Percentiles rank a stretch among this genome's conserved stretches.
Evolutionary conservation across 1,140 invertebrate genomes (phyloP).

Genomic region (Drosophila rhopaloa): DNA sequence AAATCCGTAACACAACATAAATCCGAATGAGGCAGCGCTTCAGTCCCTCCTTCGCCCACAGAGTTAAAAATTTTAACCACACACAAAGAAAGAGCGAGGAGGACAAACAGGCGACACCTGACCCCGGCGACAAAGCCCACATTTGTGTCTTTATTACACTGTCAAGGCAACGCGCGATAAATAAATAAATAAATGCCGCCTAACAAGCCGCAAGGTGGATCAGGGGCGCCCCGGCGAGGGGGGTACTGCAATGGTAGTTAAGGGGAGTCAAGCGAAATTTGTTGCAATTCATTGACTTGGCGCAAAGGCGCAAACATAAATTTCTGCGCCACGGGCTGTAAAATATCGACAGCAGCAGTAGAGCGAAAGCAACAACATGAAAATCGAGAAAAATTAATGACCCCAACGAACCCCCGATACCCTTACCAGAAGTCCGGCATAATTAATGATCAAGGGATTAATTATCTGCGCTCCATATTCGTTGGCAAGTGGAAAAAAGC

Average conservation of each 20-base stretch:
- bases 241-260: slow-evolving; percentile 19
- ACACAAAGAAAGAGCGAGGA: slow-evolving; percentile 15
- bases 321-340: slow-evolving; percentile 60
- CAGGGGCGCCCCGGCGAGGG: not conserved
- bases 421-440: slow-evolving; percentile 17
- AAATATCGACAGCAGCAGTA: slow-evolving; percentile 71
- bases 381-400: slow-evolving; percentile 49
- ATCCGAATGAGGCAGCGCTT: slow-evolving; percentile 73
- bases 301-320: slow-evolving; percentile 75
- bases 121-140: slow-evolving; percentile 21
- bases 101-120: slow-evolving; percentile 65
- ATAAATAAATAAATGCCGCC: slow-evolving; percentile 80
- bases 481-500: slow-evolving; percentile 1
- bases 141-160: slow-evolving; percentile 75
- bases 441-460: slow-evolving; percentile 29
- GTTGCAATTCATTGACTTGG: slow-evolving; percentile 82
- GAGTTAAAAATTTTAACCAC: slow-evolving; percentile 80
- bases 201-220: slow-evolving; percentile 72
- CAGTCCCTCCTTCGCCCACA: not conserved
- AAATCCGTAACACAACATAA: slow-evolving; percentile 82
- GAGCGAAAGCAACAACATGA: slow-evolving; percentile 31
- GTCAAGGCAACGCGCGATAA: slow-evolving; percentile 75
- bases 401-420: slow-evolving; percentile 45
- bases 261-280: slow-evolving; percentile 64
- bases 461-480: slow-evolving; percentile 8